Conservation (phyloP, 2,888 invertebrate species). For the Nomada goodeniana region DNA sequence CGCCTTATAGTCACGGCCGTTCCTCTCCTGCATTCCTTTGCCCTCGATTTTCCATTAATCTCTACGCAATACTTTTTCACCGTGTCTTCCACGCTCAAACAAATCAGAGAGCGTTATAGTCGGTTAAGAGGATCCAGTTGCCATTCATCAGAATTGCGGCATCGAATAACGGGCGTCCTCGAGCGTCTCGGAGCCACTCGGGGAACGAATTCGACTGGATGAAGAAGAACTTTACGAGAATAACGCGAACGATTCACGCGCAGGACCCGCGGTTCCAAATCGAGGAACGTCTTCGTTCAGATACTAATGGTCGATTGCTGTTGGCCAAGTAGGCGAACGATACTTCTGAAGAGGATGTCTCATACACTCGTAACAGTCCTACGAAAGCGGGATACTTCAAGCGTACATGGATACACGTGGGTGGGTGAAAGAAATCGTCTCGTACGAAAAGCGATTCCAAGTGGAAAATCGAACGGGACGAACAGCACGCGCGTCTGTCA, state of each 20-base stretch:
- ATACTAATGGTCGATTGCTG: constrained; percentile 19
- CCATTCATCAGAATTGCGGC: not conserved
- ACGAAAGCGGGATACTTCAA: constrained; percentile 21
- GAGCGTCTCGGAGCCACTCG: constrained; percentile 6
- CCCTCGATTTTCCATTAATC: not conserved
- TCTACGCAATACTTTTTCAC: not conserved
- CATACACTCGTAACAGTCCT: not conserved
- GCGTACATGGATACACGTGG: not conserved
- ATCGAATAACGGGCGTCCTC: constrained; percentile 11
- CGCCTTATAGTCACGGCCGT: not conserved
- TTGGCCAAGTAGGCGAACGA: not conserved
- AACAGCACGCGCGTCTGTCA: not conserved
- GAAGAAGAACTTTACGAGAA: constrained; percentile 21
- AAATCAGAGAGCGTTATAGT: constrained; percentile 21
- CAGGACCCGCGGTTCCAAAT: constrained; percentile 16
- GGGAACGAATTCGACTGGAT: constrained; percentile 9
- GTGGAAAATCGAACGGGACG: not conserved
- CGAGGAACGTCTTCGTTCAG: not conserved
- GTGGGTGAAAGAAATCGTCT: not conserved
- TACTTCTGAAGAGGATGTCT: constrained; percentile 61
- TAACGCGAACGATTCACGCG: constrained; percentile 23
- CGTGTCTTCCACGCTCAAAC: not conserved
- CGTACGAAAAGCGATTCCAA: not conserved
- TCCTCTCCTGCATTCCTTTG: constrained; percentile 24
- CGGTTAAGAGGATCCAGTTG: constrained; percentile 10